Evolutionary conservation across 2,888 invertebrate genomes (phyloP), one percentile per base, ranked within the genome.

Genomic region (Alentia gelatinosa): DNA sequence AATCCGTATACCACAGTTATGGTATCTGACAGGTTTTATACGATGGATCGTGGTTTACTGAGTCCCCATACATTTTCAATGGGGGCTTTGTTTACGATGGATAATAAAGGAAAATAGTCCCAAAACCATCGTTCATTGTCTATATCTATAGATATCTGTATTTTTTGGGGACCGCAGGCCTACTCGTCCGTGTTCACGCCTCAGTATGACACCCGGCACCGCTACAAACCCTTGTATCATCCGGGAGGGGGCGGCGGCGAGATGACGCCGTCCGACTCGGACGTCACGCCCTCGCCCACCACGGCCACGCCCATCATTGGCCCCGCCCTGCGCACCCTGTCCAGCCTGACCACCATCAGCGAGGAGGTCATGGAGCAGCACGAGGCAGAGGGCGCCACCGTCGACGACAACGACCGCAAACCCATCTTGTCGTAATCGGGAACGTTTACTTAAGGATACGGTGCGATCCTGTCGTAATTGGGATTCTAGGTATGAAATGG

Each of bases 181-280:
- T 94, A 93, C 91, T 92, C 94, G n/a, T 95, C 95, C 26, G 93
- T 94, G 39, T 95, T 95, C 91, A 94, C 94, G 86, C 92, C 94
- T 12, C 93, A 93, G 39, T 92, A 93, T 26, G 94, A 95, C 56
- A 79, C 79, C 19, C 94, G 94, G 74, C 94, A 94, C 35, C 94
- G 94, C 42, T 95, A 95, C 91, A 90, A 94, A 84, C 95, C 95
- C 91, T 92, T 95, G 37, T 95, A 94, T 91, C 94, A 95, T 35
- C 90, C 90, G n/a, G 40, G 63, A 1, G 75, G 39, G 1, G 74
- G 39, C 23, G 68, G 89, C 19, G 47, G 30, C 12, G 75, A 47
- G 30, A 26, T 47, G 33, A 42, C 68, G 9, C 30, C 89, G 23
- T 90, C 90, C 12, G 90, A 90, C 50, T 79, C 74, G 9, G 50